Conservation (phyloP, 2,888 invertebrate species). For the Listrodromus nycthemerus region DNA sequence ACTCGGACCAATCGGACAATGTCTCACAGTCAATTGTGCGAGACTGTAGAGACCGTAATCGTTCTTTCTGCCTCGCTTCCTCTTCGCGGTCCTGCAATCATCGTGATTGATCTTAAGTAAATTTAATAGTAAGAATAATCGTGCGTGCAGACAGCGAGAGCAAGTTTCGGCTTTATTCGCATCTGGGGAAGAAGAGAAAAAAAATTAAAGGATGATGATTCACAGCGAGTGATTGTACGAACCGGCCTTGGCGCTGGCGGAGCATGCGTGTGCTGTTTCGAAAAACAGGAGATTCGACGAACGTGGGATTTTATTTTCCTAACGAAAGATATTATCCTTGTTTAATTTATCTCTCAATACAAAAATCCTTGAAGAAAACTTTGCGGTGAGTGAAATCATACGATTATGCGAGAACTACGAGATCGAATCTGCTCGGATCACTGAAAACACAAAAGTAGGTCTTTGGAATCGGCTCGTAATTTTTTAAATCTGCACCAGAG, state of each 20-base stretch:
- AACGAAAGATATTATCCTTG: conserved; percentile 9
- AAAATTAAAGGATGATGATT: conserved; percentile 57
- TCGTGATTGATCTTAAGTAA: conserved; percentile 3
- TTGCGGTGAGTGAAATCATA: not conserved
- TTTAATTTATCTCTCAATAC: not conserved
- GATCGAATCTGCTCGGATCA: not conserved
- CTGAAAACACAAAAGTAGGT: not conserved
- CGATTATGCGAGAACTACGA: not conserved
- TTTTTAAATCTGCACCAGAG: not conserved
- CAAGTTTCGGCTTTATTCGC: not conserved
- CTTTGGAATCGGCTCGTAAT: not conserved
- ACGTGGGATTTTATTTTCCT: not conserved
- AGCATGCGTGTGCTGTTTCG: conserved; percentile 29
- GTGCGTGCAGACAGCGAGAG: not conserved
- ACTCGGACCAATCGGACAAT: not conserved
- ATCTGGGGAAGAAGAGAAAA: conserved; percentile 1
- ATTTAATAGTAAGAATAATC: not conserved
- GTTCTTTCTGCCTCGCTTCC: not conserved
- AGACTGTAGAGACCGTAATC: not conserved
- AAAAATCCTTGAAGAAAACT: not conserved
- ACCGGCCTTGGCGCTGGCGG: conserved; percentile 46
- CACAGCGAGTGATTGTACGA: conserved; percentile 56
- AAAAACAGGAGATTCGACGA: conserved; percentile 34
- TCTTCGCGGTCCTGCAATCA: not conserved
- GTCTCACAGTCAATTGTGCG: not conserved